A percentile compares a stretch with the other conserved stretches of the same genome.
These are phyloP conservation scores for Lates japonicus DNA, from an alignment of 2,797 vertebrate genomes.

Conservation along the genomic window DNA sequence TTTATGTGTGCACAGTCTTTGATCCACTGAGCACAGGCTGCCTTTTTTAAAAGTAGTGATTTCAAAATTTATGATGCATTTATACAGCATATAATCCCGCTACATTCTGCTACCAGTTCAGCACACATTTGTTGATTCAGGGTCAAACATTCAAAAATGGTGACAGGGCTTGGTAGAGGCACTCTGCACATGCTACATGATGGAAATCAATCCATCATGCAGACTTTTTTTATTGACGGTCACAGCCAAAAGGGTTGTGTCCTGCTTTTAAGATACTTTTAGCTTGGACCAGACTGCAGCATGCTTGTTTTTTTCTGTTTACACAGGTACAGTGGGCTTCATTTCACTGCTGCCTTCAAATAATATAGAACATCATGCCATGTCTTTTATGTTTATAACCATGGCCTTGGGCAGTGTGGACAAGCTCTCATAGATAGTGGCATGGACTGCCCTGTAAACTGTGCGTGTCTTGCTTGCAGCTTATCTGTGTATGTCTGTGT, in stretches of 20 bases:
- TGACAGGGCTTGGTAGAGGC: background rate
- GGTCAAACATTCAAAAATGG: constrained; percentile 18
- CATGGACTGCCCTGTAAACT: constrained; percentile 49
- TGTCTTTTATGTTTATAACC: constrained; percentile 41
- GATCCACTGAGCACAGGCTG: background rate
- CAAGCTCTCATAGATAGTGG: constrained; percentile 38
- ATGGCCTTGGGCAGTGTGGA: constrained; percentile 40
- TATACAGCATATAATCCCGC: background rate
- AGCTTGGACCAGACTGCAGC: constrained; percentile 11
- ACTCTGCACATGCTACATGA: constrained; percentile 5
- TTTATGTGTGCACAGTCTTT: background rate
- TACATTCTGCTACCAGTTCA: constrained; percentile 10
- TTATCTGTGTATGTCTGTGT: constrained; percentile 27
- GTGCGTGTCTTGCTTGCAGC: constrained; percentile 34
- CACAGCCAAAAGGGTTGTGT: background rate
- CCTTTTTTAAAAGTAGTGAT: background rate
- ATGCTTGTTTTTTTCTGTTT: background rate
- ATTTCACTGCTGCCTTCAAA: constrained; percentile 13
- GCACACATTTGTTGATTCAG: constrained; percentile 23
- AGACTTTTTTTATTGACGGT: constrained; percentile 15
- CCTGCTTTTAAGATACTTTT: constrained; percentile 10
- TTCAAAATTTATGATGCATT: constrained; percentile 27
- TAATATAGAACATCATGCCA: background rate
- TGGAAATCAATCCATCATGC: constrained; percentile 37
- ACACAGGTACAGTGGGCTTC: background rate